Conservation (phyloP, 1,140 invertebrate species). For the Drosophila littoralis region DNA sequence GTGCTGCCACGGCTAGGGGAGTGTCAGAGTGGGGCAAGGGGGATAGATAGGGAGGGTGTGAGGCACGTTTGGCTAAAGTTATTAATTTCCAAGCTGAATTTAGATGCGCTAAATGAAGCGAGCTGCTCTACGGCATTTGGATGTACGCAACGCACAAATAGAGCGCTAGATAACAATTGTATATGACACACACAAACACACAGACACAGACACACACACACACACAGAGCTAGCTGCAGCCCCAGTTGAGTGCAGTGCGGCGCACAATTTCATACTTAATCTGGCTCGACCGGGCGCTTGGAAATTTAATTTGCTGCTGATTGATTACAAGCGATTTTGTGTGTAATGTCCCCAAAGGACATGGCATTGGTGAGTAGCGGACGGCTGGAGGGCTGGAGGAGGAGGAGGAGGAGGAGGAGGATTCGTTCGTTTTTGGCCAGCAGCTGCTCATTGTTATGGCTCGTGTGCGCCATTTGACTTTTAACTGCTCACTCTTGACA, state of each 20-base stretch:
- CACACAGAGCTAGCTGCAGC: constrained; percentile 14
- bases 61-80: constrained; percentile 40
- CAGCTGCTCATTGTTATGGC: constrained; percentile 51
- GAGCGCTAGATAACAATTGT: constrained; percentile 26
- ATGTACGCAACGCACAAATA: constrained; percentile 34
- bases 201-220: not conserved
- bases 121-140: constrained; percentile 42
- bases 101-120: constrained; percentile 56
- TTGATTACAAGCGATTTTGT: constrained; percentile 78
- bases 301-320: constrained; percentile 81
- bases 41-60: constrained; percentile 1
- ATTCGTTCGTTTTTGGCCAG: constrained; percentile 25
- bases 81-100: constrained; percentile 68
- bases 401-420: not conserved
- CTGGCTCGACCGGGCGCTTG: constrained; percentile 45
- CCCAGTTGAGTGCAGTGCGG: constrained; percentile 25
- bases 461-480: constrained; percentile 64
- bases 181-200: constrained; percentile 10
- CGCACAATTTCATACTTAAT: constrained; percentile 71
- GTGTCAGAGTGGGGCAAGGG: not conserved
- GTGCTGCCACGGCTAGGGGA: not conserved
- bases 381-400: not conserved
- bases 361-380: not conserved
- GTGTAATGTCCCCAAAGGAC: constrained; percentile 67
- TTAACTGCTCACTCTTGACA: constrained; percentile 49